Percentiles rank a stretch among this genome's conserved stretches.
These are phyloP conservation scores for Heliconius hermathena DNA, from an alignment of 1,140 invertebrate genomes.

Conservation along the genomic window DNA sequence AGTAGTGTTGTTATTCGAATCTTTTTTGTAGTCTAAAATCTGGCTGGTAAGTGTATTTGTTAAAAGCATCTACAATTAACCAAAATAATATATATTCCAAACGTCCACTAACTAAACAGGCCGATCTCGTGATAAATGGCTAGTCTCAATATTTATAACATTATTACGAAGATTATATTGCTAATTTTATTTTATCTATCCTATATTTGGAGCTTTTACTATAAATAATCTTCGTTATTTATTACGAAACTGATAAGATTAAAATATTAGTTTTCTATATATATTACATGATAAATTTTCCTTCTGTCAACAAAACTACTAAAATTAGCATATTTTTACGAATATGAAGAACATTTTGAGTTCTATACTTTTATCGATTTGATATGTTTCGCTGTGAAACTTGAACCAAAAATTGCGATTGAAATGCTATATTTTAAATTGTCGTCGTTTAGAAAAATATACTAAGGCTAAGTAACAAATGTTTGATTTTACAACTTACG, in stretches of 20 bases:
- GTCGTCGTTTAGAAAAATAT: too few relatives aligned
- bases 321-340: background rate
- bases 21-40: background rate
- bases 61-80: slow-evolving; percentile 19
- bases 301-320: background rate
- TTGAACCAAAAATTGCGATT: too few relatives aligned
- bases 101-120: slow-evolving; percentile 42
- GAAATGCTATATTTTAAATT: too few relatives aligned
- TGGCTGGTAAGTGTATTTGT: slow-evolving; percentile 22
- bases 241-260: slow-evolving; percentile 6
- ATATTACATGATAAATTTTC: background rate
- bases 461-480: too few relatives aligned
- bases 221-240: background rate
- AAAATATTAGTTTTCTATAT: background rate
- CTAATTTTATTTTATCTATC: background rate
- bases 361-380: too few relatives aligned
- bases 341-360: too few relatives aligned
- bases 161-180: background rate
- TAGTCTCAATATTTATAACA: slow-evolving; percentile 66
- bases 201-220: background rate
- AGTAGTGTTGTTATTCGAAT: slow-evolving; percentile 42
- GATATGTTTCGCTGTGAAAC: too few relatives aligned
- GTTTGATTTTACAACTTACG: too few relatives aligned
- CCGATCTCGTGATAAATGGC: slow-evolving; percentile 60
- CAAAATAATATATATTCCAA: slow-evolving; percentile 9